Evolutionary conservation across 1,140 invertebrate species (phyloP), one percentile per base, ranked within the genome.

Genomic region (Brachionus rubens): DNA sequence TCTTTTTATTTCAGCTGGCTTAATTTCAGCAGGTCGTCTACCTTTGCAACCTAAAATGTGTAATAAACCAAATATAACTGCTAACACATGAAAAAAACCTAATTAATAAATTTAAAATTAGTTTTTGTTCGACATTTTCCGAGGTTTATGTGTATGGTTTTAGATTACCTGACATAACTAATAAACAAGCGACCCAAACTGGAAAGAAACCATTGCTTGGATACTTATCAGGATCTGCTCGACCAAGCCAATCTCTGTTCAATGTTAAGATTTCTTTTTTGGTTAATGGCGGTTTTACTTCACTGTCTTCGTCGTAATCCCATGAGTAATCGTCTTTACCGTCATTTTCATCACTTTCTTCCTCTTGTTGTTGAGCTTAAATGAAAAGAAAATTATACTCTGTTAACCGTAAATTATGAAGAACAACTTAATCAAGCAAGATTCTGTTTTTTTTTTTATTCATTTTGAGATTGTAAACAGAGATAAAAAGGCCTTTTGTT

Each of bases 191-290:
- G 9, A 3, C 59, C 59, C 59, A 65, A 1, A 65, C 59, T 1
- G 59, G 59, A 65, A 65, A 65, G 10, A 65, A 65, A 10, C 59
- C 59, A 43, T 65, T n/a, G 12, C 36, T 65, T 41, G 59, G 59
- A 65, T 65, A 65, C 26, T 43, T 65, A 24, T 65, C 40, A 16
- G 59, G 59, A 43, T 65, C 59, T 5, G 9, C 40, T 43, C 59
- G 41, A 3, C 59, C 59, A 19, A 41, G 24, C 19, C 41, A 65
- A 21, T 65, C 59, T 65, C 59, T 41, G 0, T 41, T 65, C 19
- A 65, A 65, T 2, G 59, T 43, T 28, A 65, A 41, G 4, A 65
- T 43, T 65, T 65, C 36, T 43, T 43, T 41, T 43, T 65, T 65
- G 12, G 16, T 43, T 28, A 65, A 28, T 46, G 33, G 33, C 24